Conservation (phyloP, 2,113 vertebrate genomes). For the Varanus komodoensis region DNA sequence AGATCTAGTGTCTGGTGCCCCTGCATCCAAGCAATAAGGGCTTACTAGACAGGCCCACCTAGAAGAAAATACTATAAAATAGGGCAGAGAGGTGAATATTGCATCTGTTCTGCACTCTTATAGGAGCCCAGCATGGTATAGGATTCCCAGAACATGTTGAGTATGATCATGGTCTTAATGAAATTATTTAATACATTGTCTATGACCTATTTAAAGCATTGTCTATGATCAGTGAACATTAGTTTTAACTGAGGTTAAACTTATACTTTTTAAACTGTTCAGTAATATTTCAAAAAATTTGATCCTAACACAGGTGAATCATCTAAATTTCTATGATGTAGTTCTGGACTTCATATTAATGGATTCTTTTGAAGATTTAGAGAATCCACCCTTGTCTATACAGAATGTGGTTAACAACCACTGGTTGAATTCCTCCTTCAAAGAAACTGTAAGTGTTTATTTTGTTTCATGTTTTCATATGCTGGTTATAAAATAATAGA, state of each 20-base stretch:
- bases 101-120: no score
- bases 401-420: conserved; percentile 96
- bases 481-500: neutral
- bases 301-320: conserved; percentile 85
- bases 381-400: conserved; percentile 95
- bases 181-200: neutral
- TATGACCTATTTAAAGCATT: neutral
- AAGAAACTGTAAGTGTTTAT: conserved; percentile 89
- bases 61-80: no score
- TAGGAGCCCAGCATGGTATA: no score
- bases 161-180: no score
- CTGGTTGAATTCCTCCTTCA: conserved; percentile 96
- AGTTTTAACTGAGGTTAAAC: conserved; percentile 29
- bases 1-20: no score
- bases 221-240: neutral
- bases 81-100: no score
- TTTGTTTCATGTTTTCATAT: neutral
- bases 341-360: conserved; percentile 98
- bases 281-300: conserved; percentile 61
- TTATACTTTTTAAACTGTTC: conserved; percentile 37
- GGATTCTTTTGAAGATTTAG: conserved; percentile 98
- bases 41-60: no score
- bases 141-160: no score
- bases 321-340: conserved; percentile 96
- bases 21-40: no score